These are phyloP conservation scores for Ophiodon elongatus DNA, from an alignment of 2,113 vertebrate genomes.

Conservation along the genomic window DNA sequence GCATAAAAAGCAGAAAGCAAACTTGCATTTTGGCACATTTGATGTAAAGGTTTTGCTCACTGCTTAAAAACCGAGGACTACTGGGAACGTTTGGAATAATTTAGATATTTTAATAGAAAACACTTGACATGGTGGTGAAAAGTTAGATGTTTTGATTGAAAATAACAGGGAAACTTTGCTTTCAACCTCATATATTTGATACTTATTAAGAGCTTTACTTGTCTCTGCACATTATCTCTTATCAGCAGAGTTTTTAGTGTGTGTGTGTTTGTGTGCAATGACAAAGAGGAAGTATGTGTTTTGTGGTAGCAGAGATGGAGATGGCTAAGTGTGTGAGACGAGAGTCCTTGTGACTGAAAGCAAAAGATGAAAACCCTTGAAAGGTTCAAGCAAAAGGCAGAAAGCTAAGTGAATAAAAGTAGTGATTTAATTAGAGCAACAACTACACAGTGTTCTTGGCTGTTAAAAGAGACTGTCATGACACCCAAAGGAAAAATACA, in stretches of 20 bases:
- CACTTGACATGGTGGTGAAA: not conserved
- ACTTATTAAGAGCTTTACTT: not conserved
- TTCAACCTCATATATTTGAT: conserved; percentile 6
- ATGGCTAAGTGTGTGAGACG: not conserved
- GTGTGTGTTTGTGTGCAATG: conserved; percentile 3
- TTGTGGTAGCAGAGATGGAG: not conserved
- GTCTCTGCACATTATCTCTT: conserved; percentile 3
- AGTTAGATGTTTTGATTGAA: not conserved
- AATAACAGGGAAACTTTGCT: not conserved
- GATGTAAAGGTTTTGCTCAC: not conserved
- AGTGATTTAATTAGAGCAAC: conserved; percentile 21
- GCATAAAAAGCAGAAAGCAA: not conserved
- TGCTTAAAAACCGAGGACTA: not conserved
- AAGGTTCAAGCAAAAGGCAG: not conserved
- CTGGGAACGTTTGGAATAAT: not conserved
- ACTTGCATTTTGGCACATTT: not conserved
- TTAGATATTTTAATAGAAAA: not conserved
- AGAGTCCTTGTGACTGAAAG: not conserved
- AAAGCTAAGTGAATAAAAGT: conserved; percentile 26
- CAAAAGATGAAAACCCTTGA: conserved; percentile 1
- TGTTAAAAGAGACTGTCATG: conserved; percentile 14
- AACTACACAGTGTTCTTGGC: conserved; percentile 2
- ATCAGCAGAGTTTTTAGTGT: conserved; percentile 6
- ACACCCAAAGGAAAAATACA: conserved; percentile 35
- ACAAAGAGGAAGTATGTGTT: conserved; percentile 18